Evolutionary conservation across 1,140 invertebrate species (phyloP), one percentile per base, ranked within the genome.

Genomic region (Zaprionus nigranus): DNA sequence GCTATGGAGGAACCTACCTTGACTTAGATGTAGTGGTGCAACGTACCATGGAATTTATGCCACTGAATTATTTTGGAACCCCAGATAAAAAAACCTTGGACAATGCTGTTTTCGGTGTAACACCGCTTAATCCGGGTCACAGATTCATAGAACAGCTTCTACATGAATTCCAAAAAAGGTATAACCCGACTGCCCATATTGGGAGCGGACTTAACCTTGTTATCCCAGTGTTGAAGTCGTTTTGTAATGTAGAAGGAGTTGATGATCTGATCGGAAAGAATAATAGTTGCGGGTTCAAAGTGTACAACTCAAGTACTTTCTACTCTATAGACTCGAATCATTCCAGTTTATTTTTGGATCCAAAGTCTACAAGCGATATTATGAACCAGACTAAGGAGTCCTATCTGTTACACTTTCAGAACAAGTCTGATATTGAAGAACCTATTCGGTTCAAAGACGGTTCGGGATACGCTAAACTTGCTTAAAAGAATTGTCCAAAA

Each of bases 381-480:
- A 22, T 49, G 36, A n/a, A 3, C n/a, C 15, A 30, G n/a, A 65
- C 63, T 0, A 65, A 40, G 7, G 20, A 43, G 6, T 38, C 63
- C 1, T 65, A 56, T 56, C 12, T 65, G 3, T 13, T 57, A 17
- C 51, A 65, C 5, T 12, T 43, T 13, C 13, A 24, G 17, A 56
- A 65, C 2, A 3, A 28, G 1, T 20, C 1, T 28, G 34, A 13
- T 5, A 3, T 2, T 20, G 5, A 1, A 28, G 30, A 3, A 3
- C 20, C 2, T 9, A 15, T 30, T 26, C n/a, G 3, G 90, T 6
- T 51, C 2, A 22, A 51, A 26, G 11, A 3, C 5, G 17, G 93
- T 26, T 93, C 93, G 36, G 36, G 24, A 9, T 56, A 65, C 38
- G 46, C 3, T 3, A 56, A 56, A 24, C 40, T 28, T 40, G 63